Base-by-base conservation (phyloP, 2,888 invertebrate species). In the Drosophila yooni region DNA sequence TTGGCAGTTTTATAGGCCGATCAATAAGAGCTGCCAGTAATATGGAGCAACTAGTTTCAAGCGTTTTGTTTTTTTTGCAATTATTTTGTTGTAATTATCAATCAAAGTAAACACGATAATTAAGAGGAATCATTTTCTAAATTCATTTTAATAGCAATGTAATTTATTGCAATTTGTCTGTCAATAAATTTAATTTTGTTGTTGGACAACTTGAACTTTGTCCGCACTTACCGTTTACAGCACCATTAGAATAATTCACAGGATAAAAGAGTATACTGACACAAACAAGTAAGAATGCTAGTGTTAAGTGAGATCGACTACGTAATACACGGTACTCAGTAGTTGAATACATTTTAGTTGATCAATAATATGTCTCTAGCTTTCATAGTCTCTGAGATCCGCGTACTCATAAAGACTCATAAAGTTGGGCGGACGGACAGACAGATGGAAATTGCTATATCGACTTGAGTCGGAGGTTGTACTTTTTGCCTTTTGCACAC, bases 11-110 rank as follows among this genome's bases (percentile, higher is more conserved):
- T 54, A 27, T n/a, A 38, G 27, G n/a, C 27, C n/a, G 34, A 34
- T 51, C 34, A 21, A 27, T 21, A 15, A 21, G 8, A 21, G n/a
- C 5, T 29, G 8, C 5, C n/a, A 4, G 56, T 29, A 31, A 15
- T 38, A 27, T 36, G 15, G 25, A 8, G 13, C 13, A 40, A 68
- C 57, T 40, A 1, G 59, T 70, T 61, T 25, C 7, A 18, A 18
- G 2, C 11, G 6, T 27, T 33, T 31, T 11, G 29, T 4, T 5
- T 18, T 29, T 11, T 25, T 57, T 43, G 2, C 15, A n/a, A 29
- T 40, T 7, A 56, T 21, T 13, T 13, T 50, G 7, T 25, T 8
- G 31, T 58, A 33, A 34, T 51, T 27, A 13, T 21, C 21, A 50
- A 21, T 54, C 15, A 31, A 15, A 15, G 46, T 15, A 46, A 25